phyloP scores from a whole-genome alignment of 2,113 vertebrate genomes.

The Myiopsitta monachus region DNA sequence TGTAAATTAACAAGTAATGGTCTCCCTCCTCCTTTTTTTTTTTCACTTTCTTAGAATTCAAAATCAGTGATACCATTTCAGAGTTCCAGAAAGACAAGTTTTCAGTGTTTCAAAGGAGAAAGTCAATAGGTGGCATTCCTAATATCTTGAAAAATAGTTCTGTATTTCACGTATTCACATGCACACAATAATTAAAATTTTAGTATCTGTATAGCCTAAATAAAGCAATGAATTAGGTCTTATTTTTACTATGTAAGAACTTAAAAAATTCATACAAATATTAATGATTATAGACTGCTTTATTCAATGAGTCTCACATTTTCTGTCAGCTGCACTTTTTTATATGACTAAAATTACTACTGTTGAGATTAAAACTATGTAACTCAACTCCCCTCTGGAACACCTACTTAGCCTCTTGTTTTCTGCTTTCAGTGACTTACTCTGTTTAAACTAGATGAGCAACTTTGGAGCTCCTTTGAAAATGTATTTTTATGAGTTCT shows the following conservation, averaged over 20 bases:
- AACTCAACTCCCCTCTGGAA: not conserved
- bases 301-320: not conserved
- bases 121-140: not conserved
- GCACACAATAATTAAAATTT: not conserved
- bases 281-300: not conserved
- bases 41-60: not conserved
- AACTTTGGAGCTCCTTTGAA: not conserved
- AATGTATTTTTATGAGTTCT: not conserved
- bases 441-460: not conserved
- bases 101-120: not conserved
- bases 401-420: not conserved
- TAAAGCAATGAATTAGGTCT: not conserved
- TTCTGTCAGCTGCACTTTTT: not conserved
- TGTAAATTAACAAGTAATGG: not conserved
- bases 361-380: not conserved
- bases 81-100: not conserved
- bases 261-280: not conserved
- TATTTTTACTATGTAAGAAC: not conserved
- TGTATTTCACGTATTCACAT: not conserved
- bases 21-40: too few species aligned
- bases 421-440: not conserved
- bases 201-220: not conserved
- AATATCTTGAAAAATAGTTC: not conserved
- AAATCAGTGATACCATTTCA: not conserved
- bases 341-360: not conserved